Evolutionary conservation across 2,888 invertebrate genomes (phyloP), one percentile per base, ranked within the genome.

Genomic region (Hyles lineata): DNA sequence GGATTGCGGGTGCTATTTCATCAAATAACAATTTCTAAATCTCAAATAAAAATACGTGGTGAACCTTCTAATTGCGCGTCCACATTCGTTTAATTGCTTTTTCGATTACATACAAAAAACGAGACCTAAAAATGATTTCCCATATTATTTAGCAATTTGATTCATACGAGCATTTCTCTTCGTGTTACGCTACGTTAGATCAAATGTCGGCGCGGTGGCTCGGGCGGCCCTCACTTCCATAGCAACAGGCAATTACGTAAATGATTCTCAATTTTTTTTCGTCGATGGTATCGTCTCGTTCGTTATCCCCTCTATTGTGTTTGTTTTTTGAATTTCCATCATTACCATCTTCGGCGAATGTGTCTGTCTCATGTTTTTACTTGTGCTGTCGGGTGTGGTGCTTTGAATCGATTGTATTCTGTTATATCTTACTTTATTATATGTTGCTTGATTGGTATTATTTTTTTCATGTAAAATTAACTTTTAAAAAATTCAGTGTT

Each of bases 181-280:
- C 74, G 79, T 78, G 79, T 78, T 77, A 80, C 78, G 80, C 75
- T 76, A 78, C 76, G 78, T 79, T 77, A 78, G 76, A 79, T 77
- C 77, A 79, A 79, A 79, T 77, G 79, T 78, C 78, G 82, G 43
- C 23, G 25, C 23, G 25, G 32, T 23, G 43, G 67, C 67, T 52
- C 62, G 71, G 78, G 79, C 77, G 75, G 55, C 55, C 74, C 73
- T 74, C 73, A 76, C 76, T 73, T 78, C 80, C 85, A 82, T 86
- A 80, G 86, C 84, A 86, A 86, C 86, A 80, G 76, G 74, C 84
- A 80, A 82, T 86, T 84, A 81, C 80, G 79, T 81, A 80, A 81
- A 79, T 79, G 79, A 78, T 80, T 77, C 80, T 80, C 67, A 75
- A 78, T 78, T 81, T 80, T 81, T n/a, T 76, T 79, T 78, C 79